These are phyloP conservation scores for Hippoglossus hippoglossus DNA, from an alignment of 2,797 vertebrate species.

Conservation along the genomic window DNA sequence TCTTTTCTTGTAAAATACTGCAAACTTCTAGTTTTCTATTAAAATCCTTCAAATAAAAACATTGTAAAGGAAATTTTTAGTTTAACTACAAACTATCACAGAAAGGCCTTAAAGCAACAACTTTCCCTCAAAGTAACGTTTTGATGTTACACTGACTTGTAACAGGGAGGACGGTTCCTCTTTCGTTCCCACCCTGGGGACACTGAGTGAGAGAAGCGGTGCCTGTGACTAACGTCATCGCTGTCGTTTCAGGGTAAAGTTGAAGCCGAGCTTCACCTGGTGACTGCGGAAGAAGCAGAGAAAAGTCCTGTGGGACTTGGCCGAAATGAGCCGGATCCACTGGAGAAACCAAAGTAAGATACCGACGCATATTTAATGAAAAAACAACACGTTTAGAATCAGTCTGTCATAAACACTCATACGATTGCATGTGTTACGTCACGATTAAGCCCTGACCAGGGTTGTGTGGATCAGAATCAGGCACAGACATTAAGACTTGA, in stretches of 20 bases:
- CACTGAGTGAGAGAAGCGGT: no score
- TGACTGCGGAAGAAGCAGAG: conserved; percentile 95
- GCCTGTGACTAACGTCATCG: background rate
- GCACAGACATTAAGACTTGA: conserved; percentile 13
- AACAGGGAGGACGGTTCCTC: no score
- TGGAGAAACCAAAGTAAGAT: conserved; percentile 98
- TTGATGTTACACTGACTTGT: background rate
- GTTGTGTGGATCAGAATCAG: conserved; percentile 26
- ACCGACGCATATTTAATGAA: background rate
- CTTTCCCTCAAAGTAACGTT: no score
- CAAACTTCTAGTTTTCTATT: background rate
- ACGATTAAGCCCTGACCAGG: conserved; percentile 3
- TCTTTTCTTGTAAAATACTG: background rate
- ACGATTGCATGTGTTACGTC: conserved; percentile 9
- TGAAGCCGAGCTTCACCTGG: conserved; percentile 95
- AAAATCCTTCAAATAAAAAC: no score
- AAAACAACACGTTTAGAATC: background rate
- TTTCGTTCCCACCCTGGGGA: no score
- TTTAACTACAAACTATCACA: no score
- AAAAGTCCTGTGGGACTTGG: conserved; percentile 95
- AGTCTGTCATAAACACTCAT: conserved; percentile 1
- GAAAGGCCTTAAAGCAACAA: no score
- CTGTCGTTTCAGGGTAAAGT: conserved; percentile 91
- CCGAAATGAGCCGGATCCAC: conserved; percentile 94
- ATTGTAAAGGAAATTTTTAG: no score